Conservation (phyloP, 2,888 invertebrate species). For the Eubasilissa splendida region DNA sequence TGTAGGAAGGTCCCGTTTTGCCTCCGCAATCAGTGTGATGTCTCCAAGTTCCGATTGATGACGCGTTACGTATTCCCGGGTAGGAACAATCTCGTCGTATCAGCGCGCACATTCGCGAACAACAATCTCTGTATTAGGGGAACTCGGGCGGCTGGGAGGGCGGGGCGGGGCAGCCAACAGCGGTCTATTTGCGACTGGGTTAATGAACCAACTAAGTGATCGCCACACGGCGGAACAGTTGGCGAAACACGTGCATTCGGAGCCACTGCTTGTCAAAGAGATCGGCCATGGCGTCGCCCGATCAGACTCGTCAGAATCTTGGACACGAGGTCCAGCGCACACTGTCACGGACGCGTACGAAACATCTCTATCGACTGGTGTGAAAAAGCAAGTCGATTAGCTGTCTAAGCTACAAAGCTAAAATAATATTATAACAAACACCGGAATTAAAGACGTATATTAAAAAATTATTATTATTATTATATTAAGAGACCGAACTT, state of each 20-base stretch:
- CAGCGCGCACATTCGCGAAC: conserved; percentile 33
- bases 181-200: conserved; percentile 58
- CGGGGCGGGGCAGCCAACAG: conserved; percentile 27
- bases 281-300: conserved; percentile 16
- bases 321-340: neutral
- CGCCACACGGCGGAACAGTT: conserved; percentile 39
- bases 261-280: conserved; percentile 25
- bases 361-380: no score
- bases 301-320: neutral
- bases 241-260: conserved; percentile 36
- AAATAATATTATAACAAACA: no score
- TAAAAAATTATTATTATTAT: no score
- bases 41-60: conserved; percentile 2
- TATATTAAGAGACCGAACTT: no score
- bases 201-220: conserved; percentile 58
- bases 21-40: no score
- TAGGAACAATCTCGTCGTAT: conserved; percentile 3
- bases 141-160: neutral
- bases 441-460: no score
- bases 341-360: neutral
- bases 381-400: no score
- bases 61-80: conserved; percentile 8
- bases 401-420: no score
- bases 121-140: conserved; percentile 19
- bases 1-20: no score